phyloP scores from a whole-genome alignment of 1,140 invertebrate species.

The Macrotrachela quadricornifera region DNA sequence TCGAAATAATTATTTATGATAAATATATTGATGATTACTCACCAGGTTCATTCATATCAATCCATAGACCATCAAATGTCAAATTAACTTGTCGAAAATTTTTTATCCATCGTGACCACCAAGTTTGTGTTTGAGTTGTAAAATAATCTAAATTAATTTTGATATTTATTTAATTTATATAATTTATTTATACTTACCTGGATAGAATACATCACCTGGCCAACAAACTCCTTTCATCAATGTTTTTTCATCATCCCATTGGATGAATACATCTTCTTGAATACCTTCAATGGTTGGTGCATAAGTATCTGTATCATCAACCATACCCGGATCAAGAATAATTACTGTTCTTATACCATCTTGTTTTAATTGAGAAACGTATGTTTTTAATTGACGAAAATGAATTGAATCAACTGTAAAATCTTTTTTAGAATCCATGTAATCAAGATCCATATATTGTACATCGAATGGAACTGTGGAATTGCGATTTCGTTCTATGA shows the following conservation, averaged over 20 bases:
- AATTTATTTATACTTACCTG: not conserved
- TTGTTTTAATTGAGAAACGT: constrained; percentile 20
- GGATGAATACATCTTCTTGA: not conserved
- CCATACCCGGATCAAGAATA: constrained; percentile 20
- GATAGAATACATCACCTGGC: not conserved
- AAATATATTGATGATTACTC: not conserved
- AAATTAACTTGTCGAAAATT: constrained; percentile 38
- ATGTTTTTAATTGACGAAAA: constrained; percentile 16
- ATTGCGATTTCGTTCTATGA: constrained; percentile 10
- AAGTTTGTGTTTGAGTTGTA: constrained; percentile 46
- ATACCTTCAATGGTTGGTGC: not conserved
- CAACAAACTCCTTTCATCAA: not conserved
- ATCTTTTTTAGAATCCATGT: constrained; percentile 17
- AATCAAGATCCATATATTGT: constrained; percentile 29
- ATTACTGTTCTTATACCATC: constrained; percentile 20
- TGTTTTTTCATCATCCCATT: constrained; percentile 5
- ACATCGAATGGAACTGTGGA: constrained; percentile 12
- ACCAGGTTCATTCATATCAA: constrained; percentile 56
- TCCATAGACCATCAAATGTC: constrained; percentile 45
- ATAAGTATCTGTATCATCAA: constrained; percentile 11
- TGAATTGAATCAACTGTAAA: constrained; percentile 18
- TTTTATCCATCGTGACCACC: constrained; percentile 50
- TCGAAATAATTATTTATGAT: not conserved
- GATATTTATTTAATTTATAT: no score
- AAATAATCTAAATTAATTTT: constrained; percentile 43